Base-by-base conservation (phyloP, 2,797 vertebrate genomes). In the Bradypus variegatus region DNA sequence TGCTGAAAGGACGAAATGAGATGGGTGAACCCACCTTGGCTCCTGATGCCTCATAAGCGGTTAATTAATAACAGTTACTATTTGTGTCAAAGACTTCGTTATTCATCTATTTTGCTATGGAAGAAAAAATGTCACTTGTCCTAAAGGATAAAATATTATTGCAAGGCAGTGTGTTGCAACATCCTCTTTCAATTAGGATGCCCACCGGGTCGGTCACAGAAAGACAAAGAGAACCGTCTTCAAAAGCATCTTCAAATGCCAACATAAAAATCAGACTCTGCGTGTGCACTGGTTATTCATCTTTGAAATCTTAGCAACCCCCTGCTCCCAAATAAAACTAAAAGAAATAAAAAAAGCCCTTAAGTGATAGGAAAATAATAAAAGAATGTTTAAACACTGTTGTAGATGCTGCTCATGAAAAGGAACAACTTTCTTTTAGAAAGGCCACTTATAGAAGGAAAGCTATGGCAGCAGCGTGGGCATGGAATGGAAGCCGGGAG, bases 121-220 rank as follows among this genome's bases (percentile, higher is more conserved):
- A 29, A 50, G 18, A 45, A 80, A 83, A 36, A 79, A 91, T 45
- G 70, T 64, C 86, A 33, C 38, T 77, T 72, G 62, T 92, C 72
- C 73, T 89, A 78, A 73, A 91, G 89, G 86, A 82, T 64, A 90
- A 91, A 91, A 93, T 88, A 88, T 69, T 77, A 85, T 58, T 23
- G 21, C 85, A 60, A 89, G 45, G n/a, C 41, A 75, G 45, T 69
- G 45, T 65, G 86, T 65, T 88, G 41, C 70, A 80, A 82, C 80
- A 86, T 91, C 87, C 73, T 88, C 77, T 92, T 76, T 86, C 55
- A 80, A 70, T 94, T 89, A 90, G 85, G 60, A 33, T 72, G 93
- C 70, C 77, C 75, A 41, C 65, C 85, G 75, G 89, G 60, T 93
- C 82, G 84, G 70, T 82, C 90, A 86, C 36, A 48, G 91, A 84